Base-by-base conservation (phyloP, 1,140 invertebrate species). In the Drosophila bocki region DNA sequence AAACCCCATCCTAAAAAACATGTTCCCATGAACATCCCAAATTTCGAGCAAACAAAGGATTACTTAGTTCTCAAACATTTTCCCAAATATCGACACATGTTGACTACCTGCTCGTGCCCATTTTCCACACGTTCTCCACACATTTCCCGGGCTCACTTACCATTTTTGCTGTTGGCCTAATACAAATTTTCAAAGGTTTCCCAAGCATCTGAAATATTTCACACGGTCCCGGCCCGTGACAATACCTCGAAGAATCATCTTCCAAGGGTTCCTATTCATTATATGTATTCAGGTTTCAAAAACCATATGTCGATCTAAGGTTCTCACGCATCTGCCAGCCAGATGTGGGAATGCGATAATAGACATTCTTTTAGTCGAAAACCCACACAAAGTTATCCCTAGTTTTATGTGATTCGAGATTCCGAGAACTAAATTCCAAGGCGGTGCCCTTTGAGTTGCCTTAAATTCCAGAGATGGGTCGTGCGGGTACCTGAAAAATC, bases 301-400 rank as follows among this genome's bases (percentile, higher is more conserved):
- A 26, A 26, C 13, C 26, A 37, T 19, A 33, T 72, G 53, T 68
- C 62, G 61, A 50, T 41, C 67, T 51, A 60, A 22, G 70, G 51
- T 72, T 72, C 69, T 44, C 69, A 72, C 53, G 67, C 69, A 72
- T 72, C 68, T 72, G 67, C 33, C 63, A 60, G 35, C 67, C 13
- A 72, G 53, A 72, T 72, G 35, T 51, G 41, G 69, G 37, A 59
- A 71, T 59, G 44, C 42, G 54, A 32, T 54, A 37, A 33, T 41
- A 11, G 65, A 39, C 41, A 26, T 58, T 22, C 26, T 22, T 71
- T 37, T 26, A 50, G 51, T 12, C 39, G 29, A 70, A 65, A 69
- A 39, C 35, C 53, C 44, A 71, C 44, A 58, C 44, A 71, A 59
- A 32, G 42, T n/a, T 19, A 35, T 58, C 51, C 19, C 51, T 29